Base-by-base conservation (phyloP, 2,113 vertebrate genomes). In the Campylomormyrus tamandua region DNA sequence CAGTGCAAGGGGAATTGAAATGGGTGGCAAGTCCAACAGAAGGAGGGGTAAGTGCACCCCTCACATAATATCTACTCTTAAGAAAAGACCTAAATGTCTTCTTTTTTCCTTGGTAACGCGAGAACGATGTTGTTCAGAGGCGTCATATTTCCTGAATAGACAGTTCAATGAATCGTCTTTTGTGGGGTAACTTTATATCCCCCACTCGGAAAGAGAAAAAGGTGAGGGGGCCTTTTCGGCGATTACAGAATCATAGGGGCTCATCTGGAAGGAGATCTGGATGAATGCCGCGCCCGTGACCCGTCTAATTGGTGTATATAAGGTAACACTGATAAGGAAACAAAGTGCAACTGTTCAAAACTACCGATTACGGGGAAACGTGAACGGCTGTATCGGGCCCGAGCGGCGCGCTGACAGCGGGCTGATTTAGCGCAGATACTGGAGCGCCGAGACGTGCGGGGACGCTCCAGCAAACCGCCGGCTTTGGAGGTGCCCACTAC, bases 21-120 rank as follows among this genome's bases (percentile, higher is more conserved):
- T 99, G 98, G 98, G 98, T 98, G 94, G 98, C 98, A 5, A 98
- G 97, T 91, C 98, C 98, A 35, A 95, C 98, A 92, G 98, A 99
- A 98, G 98, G 97, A 98, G 98, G 98, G 97, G 98, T 99, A 96
- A 97, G 98, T 98, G 90, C 52, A 87, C 90, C 77, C 83, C 88
- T n/a, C 83, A 3, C 83, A 84, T 48, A 45, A 84, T 84, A 48
- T 70, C 62, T 84, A 24, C 83, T 48, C 83, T 48, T 84, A 70
- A 70, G 56, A 88, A 56, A 46, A 70, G 87, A 42, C 62, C 58
- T 88, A 74, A 74, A 88, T 88, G 88, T 88, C 46, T 66, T 39
- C 35, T 80, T 49, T 70, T 70, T 77, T 70, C 24, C 62, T 74
- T 70, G 88, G 88, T 49, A 88, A 88, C 46, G 46, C 58, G 58